Evolutionary conservation across 2,888 invertebrate genomes (phyloP).

Genomic region (Heliconius charithonia): DNA sequence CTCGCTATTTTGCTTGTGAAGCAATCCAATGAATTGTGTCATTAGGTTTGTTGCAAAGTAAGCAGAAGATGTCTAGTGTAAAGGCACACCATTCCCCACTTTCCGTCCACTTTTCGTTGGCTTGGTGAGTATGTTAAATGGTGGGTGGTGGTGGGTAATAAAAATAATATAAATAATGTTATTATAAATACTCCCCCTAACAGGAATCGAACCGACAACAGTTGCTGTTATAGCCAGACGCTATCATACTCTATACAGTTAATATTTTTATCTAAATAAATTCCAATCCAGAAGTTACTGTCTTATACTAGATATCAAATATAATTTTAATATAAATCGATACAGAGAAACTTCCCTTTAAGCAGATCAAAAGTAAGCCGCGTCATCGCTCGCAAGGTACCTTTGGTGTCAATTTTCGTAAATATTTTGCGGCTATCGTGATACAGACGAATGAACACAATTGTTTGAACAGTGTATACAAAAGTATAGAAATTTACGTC

Average conservation of each 20-base stretch:
- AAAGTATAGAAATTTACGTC: conserved; percentile 55
- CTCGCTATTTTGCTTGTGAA: too few species aligned
- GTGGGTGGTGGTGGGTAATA: too few species aligned
- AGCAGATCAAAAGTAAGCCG: conserved; percentile 67
- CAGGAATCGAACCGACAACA: too few species aligned
- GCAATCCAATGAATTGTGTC: too few species aligned
- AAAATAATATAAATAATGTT: too few species aligned
- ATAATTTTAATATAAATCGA: conserved; percentile 31
- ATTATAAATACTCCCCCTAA: too few species aligned
- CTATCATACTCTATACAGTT: too few species aligned
- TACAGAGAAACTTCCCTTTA: conserved; percentile 55
- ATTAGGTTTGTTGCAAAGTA: neutral
- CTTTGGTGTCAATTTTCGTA: conserved; percentile 66
- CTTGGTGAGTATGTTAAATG: neutral
- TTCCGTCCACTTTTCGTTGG: neutral
- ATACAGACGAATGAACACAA: conserved; percentile 60
- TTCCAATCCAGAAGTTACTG: too few species aligned
- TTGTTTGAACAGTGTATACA: conserved; percentile 61
- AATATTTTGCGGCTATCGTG: conserved; percentile 72
- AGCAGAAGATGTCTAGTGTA: neutral
- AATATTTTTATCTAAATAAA: too few species aligned
- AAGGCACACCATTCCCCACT: neutral
- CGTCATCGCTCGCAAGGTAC: conserved; percentile 53
- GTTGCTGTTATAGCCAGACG: too few species aligned
- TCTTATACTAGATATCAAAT: neutral